phyloP scores from a whole-genome alignment of 2,888 invertebrate genomes.

The Julus scandinavius region DNA sequence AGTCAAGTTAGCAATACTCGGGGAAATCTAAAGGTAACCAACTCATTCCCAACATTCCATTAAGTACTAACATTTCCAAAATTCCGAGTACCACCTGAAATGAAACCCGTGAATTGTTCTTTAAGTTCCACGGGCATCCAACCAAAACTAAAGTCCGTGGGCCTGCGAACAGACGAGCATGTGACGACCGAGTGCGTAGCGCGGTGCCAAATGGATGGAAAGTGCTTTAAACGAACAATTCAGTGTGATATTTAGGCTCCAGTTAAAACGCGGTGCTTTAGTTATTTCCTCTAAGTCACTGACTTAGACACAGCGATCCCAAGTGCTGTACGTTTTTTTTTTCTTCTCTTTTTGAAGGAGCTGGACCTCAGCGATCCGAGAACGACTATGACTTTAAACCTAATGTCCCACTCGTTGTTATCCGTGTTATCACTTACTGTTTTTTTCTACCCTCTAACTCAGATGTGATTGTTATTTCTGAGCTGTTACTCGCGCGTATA shows the following conservation, averaged over 20 bases:
- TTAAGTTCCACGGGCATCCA: background rate
- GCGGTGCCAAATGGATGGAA: conserved; percentile 37
- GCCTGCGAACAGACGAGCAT: background rate
- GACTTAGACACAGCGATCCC: background rate
- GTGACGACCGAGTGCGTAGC: background rate
- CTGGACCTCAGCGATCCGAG: conserved; percentile 2
- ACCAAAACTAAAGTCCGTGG: background rate
- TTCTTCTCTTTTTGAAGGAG: background rate
- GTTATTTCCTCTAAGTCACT: background rate
- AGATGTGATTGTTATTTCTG: conserved; percentile 42
- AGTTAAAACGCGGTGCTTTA: conserved; percentile 31
- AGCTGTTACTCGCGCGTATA: conserved; percentile 39
- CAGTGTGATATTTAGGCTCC: conserved; percentile 37
- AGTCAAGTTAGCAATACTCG: background rate
- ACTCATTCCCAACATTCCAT: conserved; percentile 28
- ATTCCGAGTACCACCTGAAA: background rate
- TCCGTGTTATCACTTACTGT: conserved; percentile 10
- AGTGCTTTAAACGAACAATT: conserved; percentile 31
- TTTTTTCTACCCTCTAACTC: conserved; percentile 21
- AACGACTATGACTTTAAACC: background rate
- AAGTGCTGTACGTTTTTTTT: background rate
- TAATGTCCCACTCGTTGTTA: conserved; percentile 11
- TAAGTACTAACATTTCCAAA: background rate
- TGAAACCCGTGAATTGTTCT: background rate
- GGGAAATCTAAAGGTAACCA: background rate